Conservation (phyloP, 2,797 vertebrate genomes). For the Lepus oiostolus region DNA sequence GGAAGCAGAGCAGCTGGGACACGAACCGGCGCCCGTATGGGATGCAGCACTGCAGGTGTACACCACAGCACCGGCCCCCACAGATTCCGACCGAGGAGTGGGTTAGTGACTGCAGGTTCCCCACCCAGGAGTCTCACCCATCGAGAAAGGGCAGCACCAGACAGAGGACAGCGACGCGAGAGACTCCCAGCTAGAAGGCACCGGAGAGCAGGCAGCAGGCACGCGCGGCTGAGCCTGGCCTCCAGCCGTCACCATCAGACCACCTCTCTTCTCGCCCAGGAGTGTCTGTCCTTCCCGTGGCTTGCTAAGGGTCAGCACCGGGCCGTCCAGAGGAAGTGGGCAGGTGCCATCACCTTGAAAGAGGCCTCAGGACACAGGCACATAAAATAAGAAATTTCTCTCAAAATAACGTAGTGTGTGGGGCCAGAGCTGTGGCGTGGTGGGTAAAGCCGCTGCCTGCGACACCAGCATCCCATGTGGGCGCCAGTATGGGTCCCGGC, state of each 20-base stretch:
- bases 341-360: conserved; percentile 2
- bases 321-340: background rate
- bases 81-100: background rate
- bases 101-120: background rate
- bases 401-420: background rate
- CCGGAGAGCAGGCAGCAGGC: background rate
- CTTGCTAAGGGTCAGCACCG: background rate
- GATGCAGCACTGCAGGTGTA: too few species aligned
- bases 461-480: too few species aligned
- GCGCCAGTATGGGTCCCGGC: too few species aligned
- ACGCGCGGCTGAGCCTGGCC: background rate
- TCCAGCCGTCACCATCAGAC: background rate
- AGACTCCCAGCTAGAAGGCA: background rate
- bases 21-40: too few species aligned
- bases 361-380: background rate
- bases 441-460: too few species aligned
- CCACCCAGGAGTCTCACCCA: background rate
- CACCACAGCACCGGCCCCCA: too few species aligned
- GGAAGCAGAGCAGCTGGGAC: too few species aligned
- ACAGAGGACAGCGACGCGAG: background rate
- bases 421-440: too few species aligned
- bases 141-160: background rate
- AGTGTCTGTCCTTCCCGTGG: background rate
- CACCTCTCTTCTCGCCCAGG: background rate
- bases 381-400: background rate